Base-by-base conservation (phyloP, 2,113 vertebrate genomes). In the Odontophorus gujanensis region DNA sequence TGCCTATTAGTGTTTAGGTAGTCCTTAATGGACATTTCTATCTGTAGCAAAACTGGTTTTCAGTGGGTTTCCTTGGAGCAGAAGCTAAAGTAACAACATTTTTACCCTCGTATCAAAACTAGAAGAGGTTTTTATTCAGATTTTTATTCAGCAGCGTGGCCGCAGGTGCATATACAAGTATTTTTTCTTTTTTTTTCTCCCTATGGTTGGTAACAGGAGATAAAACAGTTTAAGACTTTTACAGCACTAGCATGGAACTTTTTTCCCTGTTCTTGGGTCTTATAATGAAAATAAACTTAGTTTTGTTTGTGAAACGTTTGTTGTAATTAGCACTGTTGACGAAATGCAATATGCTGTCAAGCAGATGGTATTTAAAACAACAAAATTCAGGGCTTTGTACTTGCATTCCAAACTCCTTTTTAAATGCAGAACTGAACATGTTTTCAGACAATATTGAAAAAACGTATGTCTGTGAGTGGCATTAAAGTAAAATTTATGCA, bases 281-380 rank as follows among this genome's bases (percentile, higher is more conserved):
- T 78, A 14, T 9, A 74, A 81, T 4, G 67, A 89, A 89, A 93
- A 87, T 24, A n/a, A 42, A 81, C n/a, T 22, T 90, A 66, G 67
- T 78, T 95, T 83, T 83, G 38, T 90, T 96, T 69, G 55, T 40
- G 25, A 76, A 82, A 85, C 80, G 69, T 96, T 93, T 92, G 62
- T 87, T 90, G 48, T 94, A 93, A 96, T 95, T 94, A 80, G 65
- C 76, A 58, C 16, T 88, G 87, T 93, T 95, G 90, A 88, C 91
- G 90, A 95, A 95, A 95, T 73, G 75, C 81, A 88, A 34, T 95
- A 83, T 0, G 8, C 76, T 93, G 55, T 93, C 87, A 91, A 87
- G 77, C 95, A 95, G 95, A 95, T 96, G 90, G 96, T 91, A 95
- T 65, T 92, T 87, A 67, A 93, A 87, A 89, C 59, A 93, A 92